Percentiles rank a stretch among this genome's conserved stretches.
Conservation (phyloP, 2,113 vertebrate genomes). For the Gobius niger region DNA sequence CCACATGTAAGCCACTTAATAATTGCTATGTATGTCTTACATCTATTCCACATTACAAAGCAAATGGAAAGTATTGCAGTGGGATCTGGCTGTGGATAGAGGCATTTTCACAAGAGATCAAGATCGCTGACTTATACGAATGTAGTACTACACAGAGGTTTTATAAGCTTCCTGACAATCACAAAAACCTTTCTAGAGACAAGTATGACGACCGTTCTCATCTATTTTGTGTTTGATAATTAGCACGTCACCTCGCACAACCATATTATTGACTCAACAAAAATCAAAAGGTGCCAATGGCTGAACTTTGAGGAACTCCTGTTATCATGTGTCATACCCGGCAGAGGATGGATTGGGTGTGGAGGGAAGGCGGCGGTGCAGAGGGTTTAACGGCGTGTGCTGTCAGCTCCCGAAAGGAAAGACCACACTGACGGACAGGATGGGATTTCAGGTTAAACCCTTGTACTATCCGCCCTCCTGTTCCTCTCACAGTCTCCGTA, state of each 20-base stretch:
- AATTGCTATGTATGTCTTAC: too few relatives aligned
- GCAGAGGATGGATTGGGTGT: conserved; percentile 39
- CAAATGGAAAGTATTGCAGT: too few relatives aligned
- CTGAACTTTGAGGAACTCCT: conserved; percentile 1
- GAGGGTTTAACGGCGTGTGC: conserved; percentile 50
- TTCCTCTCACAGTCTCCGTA: neutral
- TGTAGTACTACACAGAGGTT: too few relatives aligned
- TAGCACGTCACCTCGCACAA: neutral
- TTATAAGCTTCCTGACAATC: too few relatives aligned
- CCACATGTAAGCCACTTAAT: neutral
- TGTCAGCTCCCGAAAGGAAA: conserved; percentile 42
- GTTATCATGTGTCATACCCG: conserved; percentile 19
- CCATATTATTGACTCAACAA: too few relatives aligned
- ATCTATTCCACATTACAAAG: too few relatives aligned
- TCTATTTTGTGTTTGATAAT: too few relatives aligned
- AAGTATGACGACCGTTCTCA: too few relatives aligned
- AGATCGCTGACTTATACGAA: too few relatives aligned
- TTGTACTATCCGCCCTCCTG: conserved; percentile 30
- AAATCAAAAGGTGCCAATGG: neutral
- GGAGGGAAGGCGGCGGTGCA: conserved; percentile 22
- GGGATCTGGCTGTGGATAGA: too few relatives aligned
- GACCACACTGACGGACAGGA: conserved; percentile 42
- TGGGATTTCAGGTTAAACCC: conserved; percentile 45
- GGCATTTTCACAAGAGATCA: too few relatives aligned
- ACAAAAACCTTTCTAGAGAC: too few relatives aligned